These are phyloP conservation scores for Ailurus styani DNA, from an alignment of 2,113 vertebrate genomes.

Conservation along the genomic window DNA sequence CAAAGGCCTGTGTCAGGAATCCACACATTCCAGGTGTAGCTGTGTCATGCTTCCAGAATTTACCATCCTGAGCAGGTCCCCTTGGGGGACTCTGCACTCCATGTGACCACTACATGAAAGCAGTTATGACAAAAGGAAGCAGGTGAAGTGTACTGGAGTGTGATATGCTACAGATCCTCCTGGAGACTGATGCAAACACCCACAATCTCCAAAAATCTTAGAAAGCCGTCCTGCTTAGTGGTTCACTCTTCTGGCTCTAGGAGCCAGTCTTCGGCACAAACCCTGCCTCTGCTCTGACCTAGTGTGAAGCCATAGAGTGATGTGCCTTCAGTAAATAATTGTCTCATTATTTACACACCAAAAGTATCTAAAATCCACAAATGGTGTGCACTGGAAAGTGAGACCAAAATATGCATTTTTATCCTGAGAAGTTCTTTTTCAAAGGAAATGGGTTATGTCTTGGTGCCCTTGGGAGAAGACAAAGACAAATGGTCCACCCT, in stretches of 20 bases:
- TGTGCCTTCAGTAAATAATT: background rate
- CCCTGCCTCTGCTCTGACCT: background rate
- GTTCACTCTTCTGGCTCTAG: background rate
- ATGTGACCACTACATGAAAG: background rate
- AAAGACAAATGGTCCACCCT: background rate
- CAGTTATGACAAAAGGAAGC: background rate
- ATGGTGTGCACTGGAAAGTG: background rate
- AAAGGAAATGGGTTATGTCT: background rate
- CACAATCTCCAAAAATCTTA: background rate
- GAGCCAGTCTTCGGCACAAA: too few species aligned
- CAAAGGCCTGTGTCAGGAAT: background rate
- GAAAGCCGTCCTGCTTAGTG: rapidly evolving
- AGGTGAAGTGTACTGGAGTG: background rate
- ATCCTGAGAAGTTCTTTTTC: background rate
- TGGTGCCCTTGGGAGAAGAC: background rate
- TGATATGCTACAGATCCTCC: background rate
- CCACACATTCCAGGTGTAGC: background rate
- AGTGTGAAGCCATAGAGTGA: background rate
- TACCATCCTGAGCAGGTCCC: background rate
- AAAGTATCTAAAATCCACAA: background rate
- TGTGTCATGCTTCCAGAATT: background rate
- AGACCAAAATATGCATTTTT: background rate
- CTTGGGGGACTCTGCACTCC: background rate
- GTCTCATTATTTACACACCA: background rate
- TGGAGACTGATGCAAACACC: background rate